These are phyloP conservation scores for Globicephala melas DNA, from an alignment of 2,113 vertebrate genomes.

Conservation along the genomic window DNA sequence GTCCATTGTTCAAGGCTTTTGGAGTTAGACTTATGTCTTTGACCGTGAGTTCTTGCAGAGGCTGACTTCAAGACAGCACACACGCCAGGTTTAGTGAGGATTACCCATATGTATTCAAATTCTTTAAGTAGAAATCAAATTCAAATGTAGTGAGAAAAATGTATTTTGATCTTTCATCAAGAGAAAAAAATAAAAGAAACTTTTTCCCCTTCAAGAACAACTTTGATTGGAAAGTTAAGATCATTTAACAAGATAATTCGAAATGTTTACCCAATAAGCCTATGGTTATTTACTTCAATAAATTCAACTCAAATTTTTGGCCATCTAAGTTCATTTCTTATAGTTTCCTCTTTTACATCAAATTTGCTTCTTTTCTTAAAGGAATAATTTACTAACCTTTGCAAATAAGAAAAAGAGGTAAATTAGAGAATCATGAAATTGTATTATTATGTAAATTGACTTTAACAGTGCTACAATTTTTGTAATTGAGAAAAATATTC, in stretches of 20 bases:
- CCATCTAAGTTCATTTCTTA: slow-evolving; percentile 5
- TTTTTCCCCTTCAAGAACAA: neutral
- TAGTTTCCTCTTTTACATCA: neutral
- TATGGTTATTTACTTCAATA: neutral
- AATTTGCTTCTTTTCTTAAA: neutral
- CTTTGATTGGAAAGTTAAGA: neutral
- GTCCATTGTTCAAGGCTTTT: neutral
- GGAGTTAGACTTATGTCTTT: neutral
- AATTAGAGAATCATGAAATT: neutral
- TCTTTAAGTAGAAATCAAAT: neutral
- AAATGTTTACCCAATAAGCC: neutral
- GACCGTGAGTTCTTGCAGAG: neutral
- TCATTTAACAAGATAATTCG: neutral
- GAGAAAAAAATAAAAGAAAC: neutral
- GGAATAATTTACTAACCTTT: neutral
- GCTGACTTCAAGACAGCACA: neutral
- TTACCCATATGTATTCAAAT: neutral
- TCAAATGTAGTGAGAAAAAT: neutral
- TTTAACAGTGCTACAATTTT: neutral
- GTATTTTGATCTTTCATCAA: neutral
- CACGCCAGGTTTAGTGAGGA: neutral
- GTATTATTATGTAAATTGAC: neutral
- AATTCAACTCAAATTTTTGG: neutral
- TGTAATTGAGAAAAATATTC: neutral
- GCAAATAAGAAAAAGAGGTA: neutral